A percentile compares a stretch with the other conserved stretches of the same genome.
Evolutionary conservation across 2,797 vertebrate genomes (phyloP).

Genomic region (Lagorchestes hirsutus): DNA sequence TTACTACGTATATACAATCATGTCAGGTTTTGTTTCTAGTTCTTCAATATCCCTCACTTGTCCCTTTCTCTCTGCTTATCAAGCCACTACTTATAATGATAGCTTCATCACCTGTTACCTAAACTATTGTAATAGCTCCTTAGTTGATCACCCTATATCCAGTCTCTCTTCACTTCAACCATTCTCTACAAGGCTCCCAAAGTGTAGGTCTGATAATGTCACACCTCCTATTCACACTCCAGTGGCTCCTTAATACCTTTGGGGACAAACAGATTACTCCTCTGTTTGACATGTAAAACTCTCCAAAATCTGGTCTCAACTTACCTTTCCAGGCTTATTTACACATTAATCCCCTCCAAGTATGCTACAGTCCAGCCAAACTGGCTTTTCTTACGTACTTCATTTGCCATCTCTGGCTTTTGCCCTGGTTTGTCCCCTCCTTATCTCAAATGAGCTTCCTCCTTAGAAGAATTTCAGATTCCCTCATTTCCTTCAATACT

Average conservation of each 20-base stretch:
- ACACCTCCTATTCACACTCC: background rate
- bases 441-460: background rate
- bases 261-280: background rate
- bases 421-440: background rate
- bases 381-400: background rate
- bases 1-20: background rate
- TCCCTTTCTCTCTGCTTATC: background rate
- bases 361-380: background rate
- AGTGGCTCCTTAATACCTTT: background rate
- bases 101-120: background rate
- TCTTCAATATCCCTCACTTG: background rate
- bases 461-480: background rate
- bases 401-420: background rate
- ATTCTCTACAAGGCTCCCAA: background rate
- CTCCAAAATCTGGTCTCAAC: background rate
- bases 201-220: background rate
- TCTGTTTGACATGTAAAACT: background rate
- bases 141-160: background rate
- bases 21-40: background rate
- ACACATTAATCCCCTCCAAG: background rate
- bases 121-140: background rate
- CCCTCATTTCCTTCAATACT: background rate
- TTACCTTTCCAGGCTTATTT: background rate
- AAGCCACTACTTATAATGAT: background rate
- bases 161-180: background rate